phyloP scores from a whole-genome alignment of 2,797 vertebrate species.

The Monodelphis domestica region DNA sequence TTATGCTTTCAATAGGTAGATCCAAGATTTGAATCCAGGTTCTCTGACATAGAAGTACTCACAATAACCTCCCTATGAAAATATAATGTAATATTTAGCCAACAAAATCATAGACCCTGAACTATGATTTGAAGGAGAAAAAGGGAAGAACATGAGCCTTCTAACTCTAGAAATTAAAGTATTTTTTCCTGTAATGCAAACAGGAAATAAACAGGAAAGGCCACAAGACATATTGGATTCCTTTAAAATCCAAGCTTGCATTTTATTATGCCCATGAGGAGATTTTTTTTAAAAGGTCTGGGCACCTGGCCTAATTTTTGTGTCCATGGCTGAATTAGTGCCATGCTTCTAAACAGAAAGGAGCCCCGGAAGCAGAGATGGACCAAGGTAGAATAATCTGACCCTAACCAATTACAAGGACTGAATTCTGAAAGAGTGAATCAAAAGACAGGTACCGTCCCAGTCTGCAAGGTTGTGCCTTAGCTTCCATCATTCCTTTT shows the following conservation, averaged over 20 bases:
- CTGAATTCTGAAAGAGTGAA: conserved; percentile 14
- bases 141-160: conserved; percentile 33
- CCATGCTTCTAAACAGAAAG: conserved; percentile 41
- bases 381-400: conserved; percentile 37
- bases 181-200: conserved; percentile 46
- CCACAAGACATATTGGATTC: conserved; percentile 13
- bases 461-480: conserved; percentile 21
- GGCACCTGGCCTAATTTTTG: conserved; percentile 39
- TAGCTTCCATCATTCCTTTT: not conserved
- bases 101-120: not conserved
- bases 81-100: not conserved
- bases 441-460: conserved; percentile 21
- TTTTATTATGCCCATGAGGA: conserved; percentile 36
- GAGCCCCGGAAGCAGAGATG: conserved; percentile 35
- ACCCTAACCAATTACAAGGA: conserved; percentile 45
- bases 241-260: conserved; percentile 31
- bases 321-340: conserved; percentile 53
- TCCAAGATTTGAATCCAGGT: not conserved
- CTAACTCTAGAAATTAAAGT: not conserved
- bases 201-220: conserved; percentile 27
- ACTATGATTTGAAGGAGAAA: conserved; percentile 27
- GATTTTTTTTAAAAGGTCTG: conserved; percentile 37
- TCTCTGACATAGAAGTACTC: not conserved
- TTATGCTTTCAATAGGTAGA: not conserved
- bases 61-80: not conserved